A percentile compares a stretch with the other conserved stretches of the same genome.
Evolutionary conservation across 2,113 vertebrate species (phyloP).

Genomic region (Diglossa brunneiventris): DNA sequence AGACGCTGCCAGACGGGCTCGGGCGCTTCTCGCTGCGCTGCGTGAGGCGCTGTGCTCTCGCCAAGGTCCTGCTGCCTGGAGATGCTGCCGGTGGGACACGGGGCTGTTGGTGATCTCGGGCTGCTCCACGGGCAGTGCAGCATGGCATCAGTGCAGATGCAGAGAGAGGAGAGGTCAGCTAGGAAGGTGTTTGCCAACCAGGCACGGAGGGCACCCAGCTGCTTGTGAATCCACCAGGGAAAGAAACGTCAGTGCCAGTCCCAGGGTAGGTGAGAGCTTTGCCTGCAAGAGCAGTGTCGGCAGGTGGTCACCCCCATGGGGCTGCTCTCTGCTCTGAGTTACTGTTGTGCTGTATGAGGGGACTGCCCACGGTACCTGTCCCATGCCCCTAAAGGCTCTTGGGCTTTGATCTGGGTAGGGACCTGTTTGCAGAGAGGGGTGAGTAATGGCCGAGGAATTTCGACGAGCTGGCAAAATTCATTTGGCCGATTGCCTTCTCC

Average conservation of each 20-base stretch:
- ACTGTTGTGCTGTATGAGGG: accelerated
- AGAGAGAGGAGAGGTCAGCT: background rate
- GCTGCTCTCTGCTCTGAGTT: background rate
- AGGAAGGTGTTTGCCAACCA: background rate
- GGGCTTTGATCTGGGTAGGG: background rate
- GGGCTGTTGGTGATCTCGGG: background rate
- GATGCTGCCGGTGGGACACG: background rate
- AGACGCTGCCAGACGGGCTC: background rate
- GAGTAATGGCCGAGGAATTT: constrained; percentile 50
- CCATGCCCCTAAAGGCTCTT: background rate
- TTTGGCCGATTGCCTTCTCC: background rate
- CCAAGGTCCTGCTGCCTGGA: accelerated
- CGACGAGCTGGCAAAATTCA: constrained; percentile 32
- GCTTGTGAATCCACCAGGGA: background rate
- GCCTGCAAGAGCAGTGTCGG: background rate
- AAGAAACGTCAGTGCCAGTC: background rate
- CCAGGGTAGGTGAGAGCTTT: background rate
- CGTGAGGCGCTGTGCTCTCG: accelerated
- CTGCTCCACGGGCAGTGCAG: background rate
- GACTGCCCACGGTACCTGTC: accelerated
- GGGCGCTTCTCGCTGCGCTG: background rate
- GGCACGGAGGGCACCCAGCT: background rate
- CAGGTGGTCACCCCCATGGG: background rate
- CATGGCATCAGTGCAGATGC: background rate
- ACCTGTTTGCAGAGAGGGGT: constrained; percentile 6